phyloP scores from a whole-genome alignment of 2,888 invertebrate genomes.

The Dysmachus trigonus region DNA sequence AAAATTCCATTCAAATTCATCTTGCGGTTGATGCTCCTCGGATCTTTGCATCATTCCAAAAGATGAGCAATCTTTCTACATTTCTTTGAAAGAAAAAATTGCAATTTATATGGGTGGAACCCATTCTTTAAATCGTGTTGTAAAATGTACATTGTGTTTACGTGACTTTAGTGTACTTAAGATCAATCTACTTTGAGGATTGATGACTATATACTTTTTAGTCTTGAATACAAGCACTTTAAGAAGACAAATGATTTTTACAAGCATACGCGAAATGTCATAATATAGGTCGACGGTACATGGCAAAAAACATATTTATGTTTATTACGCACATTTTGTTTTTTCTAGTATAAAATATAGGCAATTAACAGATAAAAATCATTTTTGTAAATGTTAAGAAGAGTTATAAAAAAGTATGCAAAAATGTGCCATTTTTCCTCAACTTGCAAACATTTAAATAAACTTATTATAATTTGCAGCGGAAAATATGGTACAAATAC shows the following conservation, averaged over 20 bases:
- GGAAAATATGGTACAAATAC: too few relatives aligned
- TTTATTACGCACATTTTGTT: background rate
- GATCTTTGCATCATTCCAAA: background rate
- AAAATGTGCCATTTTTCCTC: too few relatives aligned
- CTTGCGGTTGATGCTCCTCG: background rate
- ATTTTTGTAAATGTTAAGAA: too few relatives aligned
- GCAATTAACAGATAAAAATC: too few relatives aligned
- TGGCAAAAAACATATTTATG: background rate
- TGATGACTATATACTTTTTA: background rate
- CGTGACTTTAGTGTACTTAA: background rate
- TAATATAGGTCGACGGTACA: background rate
- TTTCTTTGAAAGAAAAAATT: background rate
- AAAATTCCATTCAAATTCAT: background rate
- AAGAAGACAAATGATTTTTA: background rate
- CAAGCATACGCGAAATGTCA: background rate
- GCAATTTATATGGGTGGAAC: background rate
- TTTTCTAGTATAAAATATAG: too few relatives aligned
- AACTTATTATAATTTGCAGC: too few relatives aligned
- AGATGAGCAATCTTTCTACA: background rate
- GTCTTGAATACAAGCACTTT: background rate
- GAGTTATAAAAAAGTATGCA: too few relatives aligned
- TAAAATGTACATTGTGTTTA: background rate
- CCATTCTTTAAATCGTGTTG: background rate
- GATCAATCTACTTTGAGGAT: background rate
- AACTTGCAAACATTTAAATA: too few relatives aligned